Conservation (phyloP, 2,888 invertebrate genomes). For the Plusia festucae region DNA sequence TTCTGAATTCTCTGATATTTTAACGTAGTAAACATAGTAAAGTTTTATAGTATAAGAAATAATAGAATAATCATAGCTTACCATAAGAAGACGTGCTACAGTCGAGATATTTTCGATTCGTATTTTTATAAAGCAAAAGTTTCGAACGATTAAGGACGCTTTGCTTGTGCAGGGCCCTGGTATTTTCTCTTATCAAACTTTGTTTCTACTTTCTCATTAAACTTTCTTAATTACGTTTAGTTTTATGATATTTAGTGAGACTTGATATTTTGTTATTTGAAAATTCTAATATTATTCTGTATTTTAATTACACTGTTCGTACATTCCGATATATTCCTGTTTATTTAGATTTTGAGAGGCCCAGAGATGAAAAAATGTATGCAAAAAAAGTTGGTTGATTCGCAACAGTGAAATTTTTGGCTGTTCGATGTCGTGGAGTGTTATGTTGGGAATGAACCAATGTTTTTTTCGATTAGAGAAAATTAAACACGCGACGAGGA, state of each 20-base stretch:
- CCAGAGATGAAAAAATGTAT: constrained; percentile 76
- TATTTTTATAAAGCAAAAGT: constrained; percentile 89
- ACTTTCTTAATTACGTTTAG: constrained; percentile 42
- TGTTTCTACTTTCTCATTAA: constrained; percentile 40
- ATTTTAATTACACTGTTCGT: constrained; percentile 45
- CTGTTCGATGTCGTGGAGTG: constrained; percentile 52
- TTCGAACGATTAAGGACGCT: constrained; percentile 87
- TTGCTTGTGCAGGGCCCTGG: constrained; percentile 87
- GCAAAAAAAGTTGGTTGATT: constrained; percentile 63
- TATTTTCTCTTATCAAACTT: constrained; percentile 56
- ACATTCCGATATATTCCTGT: constrained; percentile 63
- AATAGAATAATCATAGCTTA: constrained; percentile 87
- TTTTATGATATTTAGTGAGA: constrained; percentile 50
- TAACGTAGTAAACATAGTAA: constrained; percentile 80
- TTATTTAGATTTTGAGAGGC: constrained; percentile 75
- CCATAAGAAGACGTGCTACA: constrained; percentile 84
- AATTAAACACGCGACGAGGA: constrained; percentile 79
- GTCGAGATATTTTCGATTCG: constrained; percentile 89
- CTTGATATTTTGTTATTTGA: constrained; percentile 28
- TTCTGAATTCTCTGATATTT: constrained; percentile 89
- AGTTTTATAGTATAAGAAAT: constrained; percentile 82
- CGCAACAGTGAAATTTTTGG: constrained; percentile 60
- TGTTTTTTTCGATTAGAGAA: constrained; percentile 58
- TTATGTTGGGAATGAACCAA: constrained; percentile 57
- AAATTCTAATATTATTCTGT: constrained; percentile 27